A percentile compares a stretch with the other conserved stretches of the same genome.
phyloP scores from a whole-genome alignment of 2,888 invertebrate species.

The Spilarctia lutea region DNA sequence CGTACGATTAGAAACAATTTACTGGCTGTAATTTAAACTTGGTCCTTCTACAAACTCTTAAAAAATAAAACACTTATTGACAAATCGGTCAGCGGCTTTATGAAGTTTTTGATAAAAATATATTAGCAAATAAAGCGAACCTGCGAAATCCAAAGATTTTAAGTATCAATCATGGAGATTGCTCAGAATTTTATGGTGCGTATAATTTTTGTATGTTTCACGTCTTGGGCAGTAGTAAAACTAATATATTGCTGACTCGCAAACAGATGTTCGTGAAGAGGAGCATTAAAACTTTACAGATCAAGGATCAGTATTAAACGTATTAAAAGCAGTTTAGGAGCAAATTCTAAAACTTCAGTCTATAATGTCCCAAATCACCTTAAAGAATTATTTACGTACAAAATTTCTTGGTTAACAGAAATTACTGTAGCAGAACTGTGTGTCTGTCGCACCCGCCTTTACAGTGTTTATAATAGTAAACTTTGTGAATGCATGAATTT shows the following conservation, averaged over 20 bases:
- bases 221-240: background rate
- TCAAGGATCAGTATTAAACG: background rate
- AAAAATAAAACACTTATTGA: slow-evolving; percentile 9
- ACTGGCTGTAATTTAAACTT: slow-evolving; percentile 5
- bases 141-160: slow-evolving; percentile 7
- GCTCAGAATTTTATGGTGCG: slow-evolving; percentile 79
- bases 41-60: background rate
- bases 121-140: slow-evolving; percentile 17
- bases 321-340: background rate
- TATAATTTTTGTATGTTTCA: slow-evolving; percentile 13
- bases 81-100: slow-evolving; percentile 8
- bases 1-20: background rate
- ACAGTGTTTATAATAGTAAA: no score
- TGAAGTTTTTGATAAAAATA: slow-evolving; percentile 40
- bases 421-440: no score
- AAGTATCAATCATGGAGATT: slow-evolving; percentile 69
- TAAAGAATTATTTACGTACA: no score
- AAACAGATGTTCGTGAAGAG: slow-evolving; percentile 4
- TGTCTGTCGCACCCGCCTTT: no score
- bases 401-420: no score
- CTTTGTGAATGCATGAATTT: no score
- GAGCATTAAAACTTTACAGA: background rate
- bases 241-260: background rate
- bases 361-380: no score
- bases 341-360: background rate